Conservation (phyloP, 1,140 invertebrate species). For the Heliconius melpomene region DNA sequence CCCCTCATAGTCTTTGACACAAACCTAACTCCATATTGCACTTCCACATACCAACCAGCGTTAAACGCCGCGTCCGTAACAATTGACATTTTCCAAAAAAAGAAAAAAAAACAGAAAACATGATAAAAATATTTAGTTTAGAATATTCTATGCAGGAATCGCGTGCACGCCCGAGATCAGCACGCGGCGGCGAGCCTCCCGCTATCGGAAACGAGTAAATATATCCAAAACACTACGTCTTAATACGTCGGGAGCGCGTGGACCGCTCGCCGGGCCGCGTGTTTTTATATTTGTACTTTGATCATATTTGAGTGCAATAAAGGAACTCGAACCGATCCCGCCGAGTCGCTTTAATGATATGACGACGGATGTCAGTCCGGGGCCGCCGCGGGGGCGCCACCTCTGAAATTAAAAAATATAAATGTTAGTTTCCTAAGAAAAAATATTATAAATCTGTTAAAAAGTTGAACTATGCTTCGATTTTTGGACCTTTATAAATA, state of each 20-base stretch:
- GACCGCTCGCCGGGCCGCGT: constrained; percentile 36
- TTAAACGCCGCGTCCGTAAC: constrained; percentile 49
- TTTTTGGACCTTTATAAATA: no score
- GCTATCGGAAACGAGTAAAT: constrained; percentile 57
- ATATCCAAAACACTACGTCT: constrained; percentile 58
- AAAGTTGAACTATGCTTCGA: no score
- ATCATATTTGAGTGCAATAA: constrained; percentile 69
- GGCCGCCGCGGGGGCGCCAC: background rate
- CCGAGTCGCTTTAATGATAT: constrained; percentile 23
- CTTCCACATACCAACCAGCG: constrained; percentile 32
- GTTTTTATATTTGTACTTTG: constrained; percentile 75
- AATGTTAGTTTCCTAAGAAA: no score
- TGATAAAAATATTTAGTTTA: constrained; percentile 67
- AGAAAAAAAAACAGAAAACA: constrained; percentile 40
- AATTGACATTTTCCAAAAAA: constrained; percentile 58
- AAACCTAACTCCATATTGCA: constrained; percentile 36
- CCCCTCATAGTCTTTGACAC: background rate
- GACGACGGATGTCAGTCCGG: constrained; percentile 17
- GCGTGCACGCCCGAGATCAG: constrained; percentile 40
- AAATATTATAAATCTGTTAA: no score
- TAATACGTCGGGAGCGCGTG: constrained; percentile 40
- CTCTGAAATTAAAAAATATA: background rate
- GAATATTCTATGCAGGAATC: constrained; percentile 62
- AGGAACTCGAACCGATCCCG: constrained; percentile 52
- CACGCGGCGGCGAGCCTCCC: constrained; percentile 19